These are phyloP conservation scores for Hyposmocoma kahamanoa DNA, from an alignment of 1,140 invertebrate species.

Conservation along the genomic window DNA sequence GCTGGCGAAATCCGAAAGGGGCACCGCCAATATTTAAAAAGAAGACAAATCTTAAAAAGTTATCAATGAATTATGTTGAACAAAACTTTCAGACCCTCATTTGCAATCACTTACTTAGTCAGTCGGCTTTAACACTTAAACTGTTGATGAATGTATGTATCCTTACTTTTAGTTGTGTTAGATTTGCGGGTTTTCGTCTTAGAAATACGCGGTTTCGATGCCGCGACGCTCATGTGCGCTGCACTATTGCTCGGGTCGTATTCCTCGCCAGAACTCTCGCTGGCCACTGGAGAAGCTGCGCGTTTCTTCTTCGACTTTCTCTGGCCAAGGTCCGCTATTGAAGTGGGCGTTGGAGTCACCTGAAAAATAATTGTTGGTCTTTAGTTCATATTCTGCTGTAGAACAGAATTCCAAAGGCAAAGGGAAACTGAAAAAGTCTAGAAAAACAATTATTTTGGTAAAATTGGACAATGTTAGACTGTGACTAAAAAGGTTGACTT, in stretches of 20 bases:
- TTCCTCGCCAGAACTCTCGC: slow-evolving; percentile 67
- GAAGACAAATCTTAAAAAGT: too few relatives aligned
- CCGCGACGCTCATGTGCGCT: slow-evolving; percentile 48
- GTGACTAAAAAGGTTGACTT: too few relatives aligned
- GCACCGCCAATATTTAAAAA: too few relatives aligned
- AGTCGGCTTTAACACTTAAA: slow-evolving; percentile 5
- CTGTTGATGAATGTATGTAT: neutral
- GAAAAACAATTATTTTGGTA: too few relatives aligned
- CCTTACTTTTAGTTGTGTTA: neutral
- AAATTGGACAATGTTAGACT: too few relatives aligned
- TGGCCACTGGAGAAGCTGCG: slow-evolving; percentile 48
- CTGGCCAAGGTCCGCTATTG: slow-evolving; percentile 49
- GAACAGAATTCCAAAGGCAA: too few relatives aligned
- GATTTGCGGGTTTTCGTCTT: slow-evolving; percentile 19
- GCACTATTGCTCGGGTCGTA: slow-evolving; percentile 57
- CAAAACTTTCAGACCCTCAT: too few relatives aligned
- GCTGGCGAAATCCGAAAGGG: too few relatives aligned
- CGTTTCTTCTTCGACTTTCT: slow-evolving; percentile 62
- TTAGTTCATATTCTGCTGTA: neutral
- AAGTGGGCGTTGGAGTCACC: slow-evolving; percentile 45
- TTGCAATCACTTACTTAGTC: too few relatives aligned
- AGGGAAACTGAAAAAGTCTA: too few relatives aligned
- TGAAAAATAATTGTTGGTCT: slow-evolving; percentile 22
- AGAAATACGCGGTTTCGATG: slow-evolving; percentile 45
- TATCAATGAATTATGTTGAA: too few relatives aligned